Base-by-base conservation (phyloP, 2,797 vertebrate genomes). In the Remorina albescens region DNA sequence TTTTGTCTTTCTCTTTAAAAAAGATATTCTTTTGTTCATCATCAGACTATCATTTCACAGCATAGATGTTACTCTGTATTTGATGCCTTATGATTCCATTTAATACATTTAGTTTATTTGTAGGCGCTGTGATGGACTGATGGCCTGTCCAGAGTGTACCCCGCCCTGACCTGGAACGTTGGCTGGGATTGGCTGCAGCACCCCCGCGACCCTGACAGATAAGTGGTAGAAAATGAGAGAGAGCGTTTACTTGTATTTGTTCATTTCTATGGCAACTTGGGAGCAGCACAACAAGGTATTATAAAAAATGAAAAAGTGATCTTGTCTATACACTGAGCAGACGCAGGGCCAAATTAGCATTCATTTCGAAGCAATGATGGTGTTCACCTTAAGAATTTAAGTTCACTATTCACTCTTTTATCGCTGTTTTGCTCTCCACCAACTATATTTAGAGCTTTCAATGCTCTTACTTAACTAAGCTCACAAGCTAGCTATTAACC, bases 1-100 rank as follows among this genome's bases (percentile, higher is more conserved):
- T 64, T 47, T 59, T 59, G 16, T 53, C 19, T 50, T 50, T 39
- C 16, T 39, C 21, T 44, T 49, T 32, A 28, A 61, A 64, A 36
- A 8, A 21, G 46, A 21, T 47, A 39, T 28, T 3, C 21, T 56
- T 21, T 51, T 26, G 44, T 71, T 59, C 26, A 19, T 50, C 28
- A 7, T 6, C 6, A 30, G 30, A 6, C 8, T 64, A 13, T 54
- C 34, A 67, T 51, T 56, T 54, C 56, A 71, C n/a, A n/a, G n/a
- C n/a, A n/a, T n/a, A n/a, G n/a, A n/a, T n/a, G n/a, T n/a, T n/a
- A n/a, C n/a, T n/a, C n/a, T n/a, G n/a, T n/a, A n/a, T n/a, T n/a
- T n/a, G n/a, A n/a, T n/a, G 53, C 19, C 21, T n/a, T 41, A 18
- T 16, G 37, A 59, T 26, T 28, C 10, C 11, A 26, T 28, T 28